Conservation (phyloP, 2,888 invertebrate species). For the Phortica magna region DNA sequence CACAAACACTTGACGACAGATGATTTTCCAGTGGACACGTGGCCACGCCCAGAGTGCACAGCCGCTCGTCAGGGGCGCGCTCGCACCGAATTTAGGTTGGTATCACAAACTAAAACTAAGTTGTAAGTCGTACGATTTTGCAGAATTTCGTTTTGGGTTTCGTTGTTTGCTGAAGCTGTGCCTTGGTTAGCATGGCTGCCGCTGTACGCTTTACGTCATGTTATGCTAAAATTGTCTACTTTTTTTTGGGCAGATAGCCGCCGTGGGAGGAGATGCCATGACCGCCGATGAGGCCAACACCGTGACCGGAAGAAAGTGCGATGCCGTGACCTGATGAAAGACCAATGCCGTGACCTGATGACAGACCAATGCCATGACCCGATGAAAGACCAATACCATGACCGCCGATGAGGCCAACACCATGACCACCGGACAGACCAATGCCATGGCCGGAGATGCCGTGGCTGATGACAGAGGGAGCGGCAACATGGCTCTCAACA, state of each 20-base stretch:
- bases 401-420: conserved; percentile 37
- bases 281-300: conserved; percentile 39
- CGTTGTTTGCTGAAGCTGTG: conserved; percentile 41
- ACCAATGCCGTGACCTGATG: conserved; percentile 45
- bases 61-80: conserved; percentile 27
- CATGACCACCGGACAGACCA: conserved; percentile 30
- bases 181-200: conserved; percentile 41
- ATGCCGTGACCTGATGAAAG: not conserved
- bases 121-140: conserved; percentile 68
- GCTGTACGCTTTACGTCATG: conserved; percentile 60
- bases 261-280: conserved; percentile 42
- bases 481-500: conserved; percentile 69
- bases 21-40: not conserved
- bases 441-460: conserved; percentile 47
- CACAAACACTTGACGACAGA: not conserved
- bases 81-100: conserved; percentile 68
- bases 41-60: not conserved
- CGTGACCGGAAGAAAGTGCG: conserved; percentile 42
- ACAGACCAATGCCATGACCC: not conserved
- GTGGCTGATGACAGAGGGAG: conserved; percentile 58
- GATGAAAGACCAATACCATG: conserved; percentile 35
- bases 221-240: conserved; percentile 69
- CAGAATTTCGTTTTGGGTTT: conserved; percentile 51
- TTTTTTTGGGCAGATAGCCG: conserved; percentile 72
- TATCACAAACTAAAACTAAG: conserved; percentile 77